A percentile compares a stretch with the other conserved stretches of the same genome.
Evolutionary conservation across 2,888 invertebrate genomes (phyloP).

Genomic region (Synergus itoensis): DNA sequence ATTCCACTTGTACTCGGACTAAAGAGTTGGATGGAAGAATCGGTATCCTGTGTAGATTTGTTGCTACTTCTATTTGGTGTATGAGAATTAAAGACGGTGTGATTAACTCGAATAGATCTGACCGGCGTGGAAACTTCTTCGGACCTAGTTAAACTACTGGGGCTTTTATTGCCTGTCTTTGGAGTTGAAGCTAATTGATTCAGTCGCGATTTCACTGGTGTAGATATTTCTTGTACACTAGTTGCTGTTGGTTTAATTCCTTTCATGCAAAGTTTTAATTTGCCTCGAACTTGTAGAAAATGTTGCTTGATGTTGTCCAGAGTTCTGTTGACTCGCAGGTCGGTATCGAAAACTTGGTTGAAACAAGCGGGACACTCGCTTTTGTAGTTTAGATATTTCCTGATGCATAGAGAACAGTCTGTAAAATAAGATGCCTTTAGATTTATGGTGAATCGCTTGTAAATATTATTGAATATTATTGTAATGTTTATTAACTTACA

Average conservation of each 20-base stretch:
- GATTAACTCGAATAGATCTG: slow-evolving; percentile 57
- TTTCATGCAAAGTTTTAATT: slow-evolving; percentile 64
- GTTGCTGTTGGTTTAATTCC: slow-evolving; percentile 48
- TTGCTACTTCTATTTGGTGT: slow-evolving; percentile 40
- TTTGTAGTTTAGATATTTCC: slow-evolving; percentile 79
- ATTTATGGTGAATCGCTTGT: background rate
- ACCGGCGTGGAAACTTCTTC: slow-evolving; percentile 52
- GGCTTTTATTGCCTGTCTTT: slow-evolving; percentile 8
- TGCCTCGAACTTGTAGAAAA: slow-evolving; percentile 70
- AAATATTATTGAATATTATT: slow-evolving; percentile 5
- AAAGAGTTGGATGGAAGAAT: slow-evolving; percentile 34
- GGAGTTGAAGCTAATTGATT: slow-evolving; percentile 12
- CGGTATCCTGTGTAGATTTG: slow-evolving; percentile 14
- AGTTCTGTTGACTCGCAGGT: slow-evolving; percentile 78
- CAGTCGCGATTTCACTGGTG: slow-evolving; percentile 11
- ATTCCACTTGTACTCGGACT: slow-evolving; percentile 67
- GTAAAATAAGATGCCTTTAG: slow-evolving; percentile 42
- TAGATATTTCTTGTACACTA: background rate
- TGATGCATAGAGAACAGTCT: slow-evolving; percentile 80
- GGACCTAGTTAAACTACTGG: background rate
- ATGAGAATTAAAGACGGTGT: slow-evolving; percentile 52
- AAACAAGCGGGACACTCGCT: slow-evolving; percentile 79
- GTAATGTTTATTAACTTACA: slow-evolving; percentile 74
- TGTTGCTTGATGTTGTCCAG: slow-evolving; percentile 77
- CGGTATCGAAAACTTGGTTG: slow-evolving; percentile 76